These are phyloP conservation scores for Drosophila kohkoa DNA, from an alignment of 1,140 invertebrate genomes.

Conservation along the genomic window DNA sequence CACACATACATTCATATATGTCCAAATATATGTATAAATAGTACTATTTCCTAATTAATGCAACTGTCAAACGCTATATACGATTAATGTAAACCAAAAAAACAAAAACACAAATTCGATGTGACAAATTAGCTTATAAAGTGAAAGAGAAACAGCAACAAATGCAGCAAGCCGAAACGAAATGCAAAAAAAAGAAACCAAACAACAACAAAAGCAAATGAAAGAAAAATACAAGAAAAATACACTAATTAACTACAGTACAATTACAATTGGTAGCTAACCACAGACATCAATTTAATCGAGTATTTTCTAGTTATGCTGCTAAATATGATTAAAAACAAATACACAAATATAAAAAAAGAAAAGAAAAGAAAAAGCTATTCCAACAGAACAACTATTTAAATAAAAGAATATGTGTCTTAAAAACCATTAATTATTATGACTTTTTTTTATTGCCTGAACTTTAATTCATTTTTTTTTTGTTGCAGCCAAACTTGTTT, in stretches of 20 bases:
- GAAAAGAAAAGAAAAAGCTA: slow-evolving; percentile 44
- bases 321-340: slow-evolving; percentile 46
- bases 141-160: slow-evolving; percentile 38
- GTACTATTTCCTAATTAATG: slow-evolving; percentile 67
- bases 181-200: slow-evolving; percentile 28
- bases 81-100: slow-evolving; percentile 63
- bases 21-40: slow-evolving; percentile 52
- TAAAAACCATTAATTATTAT: slow-evolving; percentile 70
- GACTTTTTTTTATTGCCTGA: slow-evolving; percentile 68
- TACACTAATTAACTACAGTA: slow-evolving; percentile 53
- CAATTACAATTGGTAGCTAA: slow-evolving; percentile 54
- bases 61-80: slow-evolving; percentile 69
- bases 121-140: slow-evolving; percentile 79
- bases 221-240: slow-evolving; percentile 26
- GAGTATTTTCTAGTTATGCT: slow-evolving; percentile 61
- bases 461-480: slow-evolving; percentile 30
- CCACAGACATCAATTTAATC: slow-evolving; percentile 53
- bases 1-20: slow-evolving; percentile 57
- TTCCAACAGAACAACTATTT: slow-evolving; percentile 70
- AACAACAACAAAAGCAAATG: slow-evolving; percentile 21
- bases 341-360: slow-evolving; percentile 24
- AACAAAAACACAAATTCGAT: slow-evolving; percentile 64
- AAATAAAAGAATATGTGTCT: slow-evolving; percentile 84
- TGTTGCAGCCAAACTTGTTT: slow-evolving; percentile 52
- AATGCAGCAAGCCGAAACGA: slow-evolving; percentile 19